Evolutionary conservation across 1,140 invertebrate species (phyloP).

Genomic region (Drosophila ironensis): DNA sequence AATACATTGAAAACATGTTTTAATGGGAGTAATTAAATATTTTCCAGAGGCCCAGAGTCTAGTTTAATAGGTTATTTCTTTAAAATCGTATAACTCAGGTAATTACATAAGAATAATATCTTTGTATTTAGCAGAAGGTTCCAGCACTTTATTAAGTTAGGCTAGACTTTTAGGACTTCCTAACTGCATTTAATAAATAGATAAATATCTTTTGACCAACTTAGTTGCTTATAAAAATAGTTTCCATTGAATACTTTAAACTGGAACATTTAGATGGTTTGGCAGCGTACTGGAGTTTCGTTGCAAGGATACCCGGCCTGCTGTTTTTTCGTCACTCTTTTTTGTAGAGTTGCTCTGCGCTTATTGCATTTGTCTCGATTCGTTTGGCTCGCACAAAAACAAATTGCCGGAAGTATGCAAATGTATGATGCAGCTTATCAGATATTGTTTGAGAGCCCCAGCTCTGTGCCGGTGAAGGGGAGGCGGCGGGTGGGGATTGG

Average conservation of each 20-base stretch:
- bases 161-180: too few species aligned
- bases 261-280: neutral
- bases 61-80: too few species aligned
- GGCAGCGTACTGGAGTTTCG: neutral
- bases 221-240: neutral
- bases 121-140: too few species aligned
- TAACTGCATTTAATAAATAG: too few species aligned
- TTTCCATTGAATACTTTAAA: neutral
- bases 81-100: too few species aligned
- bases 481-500: neutral
- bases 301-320: neutral
- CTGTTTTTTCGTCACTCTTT: slow-evolving; percentile 1
- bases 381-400: slow-evolving; percentile 75
- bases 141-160: too few species aligned
- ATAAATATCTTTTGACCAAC: neutral
- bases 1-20: too few species aligned
- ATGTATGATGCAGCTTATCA: slow-evolving; percentile 78
- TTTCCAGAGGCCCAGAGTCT: too few species aligned
- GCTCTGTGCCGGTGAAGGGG: neutral
- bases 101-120: too few species aligned
- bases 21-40: too few species aligned
- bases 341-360: slow-evolving; percentile 36
- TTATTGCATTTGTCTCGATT: slow-evolving; percentile 80
- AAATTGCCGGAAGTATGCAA: slow-evolving; percentile 79
- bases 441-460: slow-evolving; percentile 73